Conservation (phyloP, 2,888 invertebrate genomes). For the Elysia crispata region DNA sequence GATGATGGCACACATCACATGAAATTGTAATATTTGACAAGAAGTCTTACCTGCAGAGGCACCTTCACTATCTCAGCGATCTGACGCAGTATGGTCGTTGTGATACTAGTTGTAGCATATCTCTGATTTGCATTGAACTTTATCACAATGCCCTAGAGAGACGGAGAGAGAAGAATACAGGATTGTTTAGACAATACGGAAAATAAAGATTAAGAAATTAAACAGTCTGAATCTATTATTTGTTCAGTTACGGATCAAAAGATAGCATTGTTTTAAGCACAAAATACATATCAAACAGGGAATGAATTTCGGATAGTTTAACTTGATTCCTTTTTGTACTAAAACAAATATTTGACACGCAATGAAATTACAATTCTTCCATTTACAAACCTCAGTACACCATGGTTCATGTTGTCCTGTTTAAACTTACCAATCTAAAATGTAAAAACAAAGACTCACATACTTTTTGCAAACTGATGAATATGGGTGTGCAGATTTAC, state of each 20-base stretch:
- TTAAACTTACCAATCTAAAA: too few relatives aligned
- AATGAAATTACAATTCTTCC: too few relatives aligned
- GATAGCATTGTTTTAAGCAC: too few relatives aligned
- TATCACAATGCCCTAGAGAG: slow-evolving; percentile 73
- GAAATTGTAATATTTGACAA: not conserved
- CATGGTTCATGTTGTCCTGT: too few relatives aligned
- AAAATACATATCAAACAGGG: too few relatives aligned
- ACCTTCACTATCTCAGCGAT: slow-evolving; percentile 76
- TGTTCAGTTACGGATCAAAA: not conserved
- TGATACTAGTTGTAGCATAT: slow-evolving; percentile 79
- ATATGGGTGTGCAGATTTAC: too few relatives aligned
- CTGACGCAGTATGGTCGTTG: slow-evolving; percentile 78
- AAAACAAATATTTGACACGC: too few relatives aligned
- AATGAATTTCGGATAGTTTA: too few relatives aligned
- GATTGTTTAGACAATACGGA: not conserved
- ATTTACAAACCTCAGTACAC: too few relatives aligned
- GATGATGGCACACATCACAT: not conserved
- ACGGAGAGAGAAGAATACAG: not conserved
- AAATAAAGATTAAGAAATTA: not conserved
- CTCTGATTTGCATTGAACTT: slow-evolving; percentile 79
- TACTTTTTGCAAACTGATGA: too few relatives aligned
- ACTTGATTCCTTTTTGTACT: too few relatives aligned
- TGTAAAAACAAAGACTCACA: too few relatives aligned
- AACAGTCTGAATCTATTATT: not conserved
- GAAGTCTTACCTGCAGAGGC: slow-evolving; percentile 77